Evolutionary conservation across 2,113 vertebrate species (phyloP).

Genomic region (Pitta sordida): DNA sequence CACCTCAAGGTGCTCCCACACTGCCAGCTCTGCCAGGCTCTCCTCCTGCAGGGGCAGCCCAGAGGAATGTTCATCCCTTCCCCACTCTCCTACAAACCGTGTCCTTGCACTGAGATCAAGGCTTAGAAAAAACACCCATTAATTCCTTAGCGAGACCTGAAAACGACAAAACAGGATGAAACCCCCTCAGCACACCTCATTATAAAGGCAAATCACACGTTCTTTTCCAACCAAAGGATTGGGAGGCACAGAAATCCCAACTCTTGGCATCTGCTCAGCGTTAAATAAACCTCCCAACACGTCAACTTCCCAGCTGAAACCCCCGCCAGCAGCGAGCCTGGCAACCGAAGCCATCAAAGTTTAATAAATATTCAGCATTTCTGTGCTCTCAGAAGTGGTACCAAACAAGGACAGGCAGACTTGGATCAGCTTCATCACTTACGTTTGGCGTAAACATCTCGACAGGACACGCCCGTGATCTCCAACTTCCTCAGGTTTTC

Average conservation of each 20-base stretch:
- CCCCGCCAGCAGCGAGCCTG: neutral
- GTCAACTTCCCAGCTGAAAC: neutral
- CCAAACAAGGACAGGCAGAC: neutral
- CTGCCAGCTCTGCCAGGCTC: neutral
- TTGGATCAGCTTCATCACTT: slow-evolving; percentile 54
- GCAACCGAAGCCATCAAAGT: neutral
- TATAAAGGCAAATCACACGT: neutral
- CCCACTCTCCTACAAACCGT: neutral
- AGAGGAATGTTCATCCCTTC: neutral
- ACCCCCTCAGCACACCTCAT: accelerated
- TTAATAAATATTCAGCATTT: neutral
- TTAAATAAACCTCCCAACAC: neutral
- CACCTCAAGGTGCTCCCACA: neutral
- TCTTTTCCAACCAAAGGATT: neutral
- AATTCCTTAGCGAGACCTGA: neutral
- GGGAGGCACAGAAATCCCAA: neutral
- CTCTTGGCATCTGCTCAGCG: neutral
- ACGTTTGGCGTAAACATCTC: slow-evolving; percentile 96
- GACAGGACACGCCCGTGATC: slow-evolving; percentile 85
- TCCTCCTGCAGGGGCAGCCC: neutral
- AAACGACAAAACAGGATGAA: neutral
- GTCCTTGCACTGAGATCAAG: neutral
- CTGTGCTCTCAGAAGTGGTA: neutral
- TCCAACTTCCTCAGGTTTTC: slow-evolving; percentile 91
- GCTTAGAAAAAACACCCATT: neutral